A percentile compares a stretch with the other conserved stretches of the same genome.
These are phyloP conservation scores for Glossophaga mutica DNA, from an alignment of 2,797 vertebrate species.

Conservation along the genomic window DNA sequence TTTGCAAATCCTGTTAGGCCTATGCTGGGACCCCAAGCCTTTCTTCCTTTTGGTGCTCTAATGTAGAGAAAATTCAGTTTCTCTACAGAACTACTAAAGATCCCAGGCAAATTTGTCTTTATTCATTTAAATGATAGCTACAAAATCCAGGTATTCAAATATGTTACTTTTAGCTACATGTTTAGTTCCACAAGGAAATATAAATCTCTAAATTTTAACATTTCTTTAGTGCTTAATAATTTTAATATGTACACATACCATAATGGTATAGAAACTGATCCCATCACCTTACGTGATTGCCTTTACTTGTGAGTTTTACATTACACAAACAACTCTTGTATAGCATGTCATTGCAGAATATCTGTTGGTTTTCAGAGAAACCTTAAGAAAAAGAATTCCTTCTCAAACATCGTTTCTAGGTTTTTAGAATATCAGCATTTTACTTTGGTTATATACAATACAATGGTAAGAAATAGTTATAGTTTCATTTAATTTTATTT, in stretches of 20 bases:
- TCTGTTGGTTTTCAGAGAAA: neutral
- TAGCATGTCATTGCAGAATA: neutral
- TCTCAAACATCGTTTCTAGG: neutral
- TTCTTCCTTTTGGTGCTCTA: neutral
- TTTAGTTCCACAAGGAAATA: neutral
- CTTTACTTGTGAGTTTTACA: neutral
- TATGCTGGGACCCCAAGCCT: neutral
- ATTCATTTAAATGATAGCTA: neutral
- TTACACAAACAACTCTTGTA: neutral
- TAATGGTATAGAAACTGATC: neutral
- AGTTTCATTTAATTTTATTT: neutral
- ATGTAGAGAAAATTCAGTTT: neutral
- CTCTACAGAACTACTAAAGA: neutral
- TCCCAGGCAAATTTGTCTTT: neutral
- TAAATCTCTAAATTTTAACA: neutral
- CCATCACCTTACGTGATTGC: neutral
- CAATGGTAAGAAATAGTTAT: neutral
- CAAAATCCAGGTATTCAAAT: neutral
- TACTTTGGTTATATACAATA: neutral
- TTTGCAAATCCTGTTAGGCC: neutral
- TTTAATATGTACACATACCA: neutral
- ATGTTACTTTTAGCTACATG: neutral
- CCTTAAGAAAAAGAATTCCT: neutral
- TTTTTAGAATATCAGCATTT: neutral
- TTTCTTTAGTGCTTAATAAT: neutral